phyloP scores from a whole-genome alignment of 1,140 invertebrate genomes.

The Alviniconcha marisindica region DNA sequence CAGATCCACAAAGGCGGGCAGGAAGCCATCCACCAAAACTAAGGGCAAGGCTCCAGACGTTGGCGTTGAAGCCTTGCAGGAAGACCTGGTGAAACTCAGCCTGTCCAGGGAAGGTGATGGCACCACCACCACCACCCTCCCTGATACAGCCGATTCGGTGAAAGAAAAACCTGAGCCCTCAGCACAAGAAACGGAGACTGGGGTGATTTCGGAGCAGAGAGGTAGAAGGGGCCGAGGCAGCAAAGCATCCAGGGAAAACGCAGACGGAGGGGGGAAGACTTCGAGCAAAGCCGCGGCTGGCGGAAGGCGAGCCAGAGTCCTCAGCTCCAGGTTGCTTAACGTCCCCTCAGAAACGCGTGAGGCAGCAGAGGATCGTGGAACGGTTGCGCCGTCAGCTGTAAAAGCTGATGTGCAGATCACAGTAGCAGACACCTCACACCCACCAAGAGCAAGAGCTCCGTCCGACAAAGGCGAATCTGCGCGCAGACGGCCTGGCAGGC shows the following conservation, averaged over 20 bases:
- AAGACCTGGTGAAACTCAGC: not conserved
- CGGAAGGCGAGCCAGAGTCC: not conserved
- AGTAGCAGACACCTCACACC: not conserved
- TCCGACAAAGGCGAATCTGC: not conserved
- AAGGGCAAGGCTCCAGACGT: not conserved
- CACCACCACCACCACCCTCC: not conserved
- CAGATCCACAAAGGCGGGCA: not conserved
- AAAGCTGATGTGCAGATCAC: not conserved
- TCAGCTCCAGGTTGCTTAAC: not conserved
- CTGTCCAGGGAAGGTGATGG: not conserved
- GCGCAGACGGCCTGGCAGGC: too few species aligned
- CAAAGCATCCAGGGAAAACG: not conserved
- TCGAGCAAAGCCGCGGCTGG: not conserved
- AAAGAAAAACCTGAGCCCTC: not conserved
- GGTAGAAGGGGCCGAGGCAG: not conserved
- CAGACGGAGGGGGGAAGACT: not conserved
- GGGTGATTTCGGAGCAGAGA: not conserved
- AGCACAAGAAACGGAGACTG: not conserved
- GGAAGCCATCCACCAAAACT: not conserved
- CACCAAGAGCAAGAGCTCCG: not conserved
- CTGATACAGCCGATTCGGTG: not conserved
- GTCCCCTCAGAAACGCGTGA: not conserved
- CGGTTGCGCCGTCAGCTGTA: not conserved
- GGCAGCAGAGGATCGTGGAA: not conserved
- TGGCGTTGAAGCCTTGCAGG: not conserved